Percentiles rank a stretch among this genome's conserved stretches.
These are phyloP conservation scores for Pionites leucogaster DNA, from an alignment of 2,113 vertebrate genomes.

Conservation along the genomic window DNA sequence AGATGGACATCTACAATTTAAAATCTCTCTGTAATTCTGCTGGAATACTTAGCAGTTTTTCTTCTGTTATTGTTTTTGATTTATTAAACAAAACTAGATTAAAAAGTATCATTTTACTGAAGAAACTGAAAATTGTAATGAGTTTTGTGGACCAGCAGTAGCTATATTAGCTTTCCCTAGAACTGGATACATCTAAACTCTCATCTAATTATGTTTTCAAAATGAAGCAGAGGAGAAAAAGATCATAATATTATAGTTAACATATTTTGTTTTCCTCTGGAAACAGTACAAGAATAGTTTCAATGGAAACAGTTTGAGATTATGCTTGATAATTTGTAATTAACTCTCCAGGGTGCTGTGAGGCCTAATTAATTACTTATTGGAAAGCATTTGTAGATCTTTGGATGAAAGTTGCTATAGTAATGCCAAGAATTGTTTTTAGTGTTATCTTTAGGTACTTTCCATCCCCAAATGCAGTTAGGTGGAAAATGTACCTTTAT, in stretches of 20 bases:
- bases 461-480: conserved; percentile 12
- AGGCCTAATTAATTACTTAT: conserved; percentile 65
- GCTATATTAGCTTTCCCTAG: conserved; percentile 38
- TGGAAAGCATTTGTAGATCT: conserved; percentile 54
- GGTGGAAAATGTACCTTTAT: conserved; percentile 31
- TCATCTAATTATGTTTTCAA: conserved; percentile 40
- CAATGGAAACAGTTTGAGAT: conserved; percentile 44
- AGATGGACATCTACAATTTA: neutral
- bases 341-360: conserved; percentile 57
- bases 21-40: neutral
- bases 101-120: neutral
- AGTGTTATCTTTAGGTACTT: neutral
- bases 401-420: conserved; percentile 42
- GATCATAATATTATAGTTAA: conserved; percentile 19
- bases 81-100: neutral
- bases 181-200: neutral
- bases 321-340: conserved; percentile 62
- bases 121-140: neutral
- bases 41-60: neutral
- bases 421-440: conserved; percentile 41
- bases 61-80: neutral
- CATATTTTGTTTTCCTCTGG: conserved; percentile 51
- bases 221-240: conserved; percentile 4
- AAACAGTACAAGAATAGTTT: conserved; percentile 42
- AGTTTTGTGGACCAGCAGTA: conserved; percentile 11